Evolutionary conservation across 2,888 invertebrate species (phyloP), one percentile per base, ranked within the genome.

Genomic region (Sarcophaga carnaria): DNA sequence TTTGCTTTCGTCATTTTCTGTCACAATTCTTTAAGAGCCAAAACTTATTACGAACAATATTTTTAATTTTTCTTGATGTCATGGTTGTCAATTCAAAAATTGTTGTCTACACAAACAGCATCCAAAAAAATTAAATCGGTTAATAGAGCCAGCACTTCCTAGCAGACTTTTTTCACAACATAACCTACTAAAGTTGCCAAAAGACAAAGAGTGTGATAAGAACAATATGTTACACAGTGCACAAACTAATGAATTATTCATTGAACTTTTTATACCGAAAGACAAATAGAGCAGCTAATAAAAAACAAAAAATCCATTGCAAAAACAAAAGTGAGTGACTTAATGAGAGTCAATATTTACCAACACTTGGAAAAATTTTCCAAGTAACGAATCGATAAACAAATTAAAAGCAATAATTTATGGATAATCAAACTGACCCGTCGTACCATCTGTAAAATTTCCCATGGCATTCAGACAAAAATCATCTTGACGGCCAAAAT

Each of bases 381-480:
- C 6, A 37, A 37, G 0, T 27, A 27, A 27, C 27, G 5, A 27
- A 27, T 27, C 27, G 3, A 27, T 27, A 27, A 4, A 27, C 5
- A 27, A 37, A 37, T 37, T 8, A 8, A 37, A 6, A 37, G 37
- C 37, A 37, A 67, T 14, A 49, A 49, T 14, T 27, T 27, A 27
- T 12, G 49, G 1, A 37, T 1, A 6, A 37, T 37, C 37, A 37
- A 37, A 92, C 94, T 94, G 91, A 95, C 95, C 98, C 67, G 98
- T 95, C 25, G 96, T 96, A 72, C 97, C 98, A 91, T 97, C 97
- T 63, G 97, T 95, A 14, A 97, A 95, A 91, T 98, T 97, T 0
- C 99, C 99, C 95, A 99, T 96, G 17, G 98, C 98, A 93, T 99
- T 99, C 91, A 99, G 93, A 92, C 99, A 99, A 90, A 96, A 95